Evolutionary conservation across 2,113 vertebrate genomes (phyloP), one percentile per base, ranked within the genome.

Genomic region (Camelus bactrianus): DNA sequence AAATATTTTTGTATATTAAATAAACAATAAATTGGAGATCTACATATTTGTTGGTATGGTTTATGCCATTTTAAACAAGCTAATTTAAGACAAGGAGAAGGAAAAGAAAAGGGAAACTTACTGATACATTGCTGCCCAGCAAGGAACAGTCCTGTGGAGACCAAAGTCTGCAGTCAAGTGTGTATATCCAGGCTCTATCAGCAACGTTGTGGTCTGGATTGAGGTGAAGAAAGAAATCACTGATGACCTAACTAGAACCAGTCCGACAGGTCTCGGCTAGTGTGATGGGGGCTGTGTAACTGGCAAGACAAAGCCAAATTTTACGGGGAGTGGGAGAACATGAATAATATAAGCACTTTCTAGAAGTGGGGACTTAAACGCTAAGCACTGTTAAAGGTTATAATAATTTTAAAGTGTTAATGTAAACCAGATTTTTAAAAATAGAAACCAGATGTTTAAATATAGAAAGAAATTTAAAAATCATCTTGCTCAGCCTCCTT

Each of bases 121-220:
- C 98, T 28, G 75, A 84, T 96, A 93, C 98, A 97, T 97, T 70
- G 93, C 94, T 95, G 94, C 91, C 58, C 69, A 89, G 91, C 86
- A 77, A 60, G 54, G 54, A 76, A 30, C 65, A 94, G 48, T 88
- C 56, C 81, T 7, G 56, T 30, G 22, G 80, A 92, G 91, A 89
- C 30, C 0, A 1, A 90, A 42, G 38, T 72, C 56, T 17, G 52
- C 8, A 69, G 26, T 30, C 50, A 64, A 91, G 80, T 73, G 65
- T 80, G 32, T 69, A 38, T 70, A 84, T 88, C 54, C 86, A 60
- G 67, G 50, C 69, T 97, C 75, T 90, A 46, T 89, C 73, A 35
- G 46, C 70, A 86, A 19, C 70, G 94, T 86, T 56, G 38, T 62
- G 69, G 75, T 86, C 64, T 87, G 62, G 38, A 85, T 15, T 67